These are phyloP conservation scores for Tachina grossa DNA, from an alignment of 2,888 invertebrate species.

Conservation along the genomic window DNA sequence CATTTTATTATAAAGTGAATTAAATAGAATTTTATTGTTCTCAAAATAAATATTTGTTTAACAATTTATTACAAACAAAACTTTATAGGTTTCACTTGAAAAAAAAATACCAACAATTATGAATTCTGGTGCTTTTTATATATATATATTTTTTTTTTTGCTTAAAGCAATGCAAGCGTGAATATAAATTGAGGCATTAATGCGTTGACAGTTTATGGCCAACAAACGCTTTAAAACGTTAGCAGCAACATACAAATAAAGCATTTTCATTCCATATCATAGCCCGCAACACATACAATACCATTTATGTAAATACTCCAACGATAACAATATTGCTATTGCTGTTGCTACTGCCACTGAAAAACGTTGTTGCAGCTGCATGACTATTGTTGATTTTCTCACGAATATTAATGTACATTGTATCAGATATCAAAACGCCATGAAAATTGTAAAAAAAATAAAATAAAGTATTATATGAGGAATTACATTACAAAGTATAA, in stretches of 20 bases:
- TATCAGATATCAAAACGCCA: slow-evolving; percentile 54
- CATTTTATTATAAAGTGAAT: slow-evolving; percentile 16
- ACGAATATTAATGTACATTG: slow-evolving; percentile 70
- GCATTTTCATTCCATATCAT: slow-evolving; percentile 34
- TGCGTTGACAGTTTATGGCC: slow-evolving; percentile 46
- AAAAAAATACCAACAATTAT: background rate
- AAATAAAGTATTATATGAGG: slow-evolving; percentile 18
- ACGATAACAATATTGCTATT: slow-evolving; percentile 25
- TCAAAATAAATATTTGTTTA: slow-evolving; percentile 39
- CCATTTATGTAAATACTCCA: slow-evolving; percentile 17
- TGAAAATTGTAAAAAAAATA: slow-evolving; percentile 23
- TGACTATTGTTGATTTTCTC: slow-evolving; percentile 64
- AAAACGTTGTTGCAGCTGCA: slow-evolving; percentile 44
- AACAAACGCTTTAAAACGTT: slow-evolving; percentile 32
- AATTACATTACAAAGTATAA: slow-evolving; percentile 57
- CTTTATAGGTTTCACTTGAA: background rate
- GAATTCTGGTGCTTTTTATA: slow-evolving; percentile 18
- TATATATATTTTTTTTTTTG: background rate
- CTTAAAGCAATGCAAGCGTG: slow-evolving; percentile 41
- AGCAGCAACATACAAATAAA: slow-evolving; percentile 20
- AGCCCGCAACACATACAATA: background rate
- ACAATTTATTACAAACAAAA: slow-evolving; percentile 16
- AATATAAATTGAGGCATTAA: slow-evolving; percentile 61
- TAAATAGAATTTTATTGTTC: slow-evolving; percentile 29
- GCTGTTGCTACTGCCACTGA: background rate